Percentiles rank a stretch among this genome's conserved stretches.
phyloP scores from a whole-genome alignment of 2,888 invertebrate species.

The Yponomeuta evonymella region DNA sequence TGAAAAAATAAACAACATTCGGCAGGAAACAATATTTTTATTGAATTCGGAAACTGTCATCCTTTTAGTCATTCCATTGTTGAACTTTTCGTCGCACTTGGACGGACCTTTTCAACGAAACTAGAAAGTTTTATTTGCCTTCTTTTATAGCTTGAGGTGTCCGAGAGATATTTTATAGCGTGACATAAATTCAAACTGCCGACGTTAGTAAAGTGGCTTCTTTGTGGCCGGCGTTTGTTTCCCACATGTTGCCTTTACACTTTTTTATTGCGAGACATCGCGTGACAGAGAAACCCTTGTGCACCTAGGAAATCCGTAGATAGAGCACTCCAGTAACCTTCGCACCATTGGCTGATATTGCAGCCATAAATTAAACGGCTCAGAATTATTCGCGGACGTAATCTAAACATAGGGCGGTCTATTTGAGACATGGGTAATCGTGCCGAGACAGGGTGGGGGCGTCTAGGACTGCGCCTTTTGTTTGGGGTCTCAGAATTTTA shows the following conservation, averaged over 20 bases:
- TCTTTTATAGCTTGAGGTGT: slow-evolving; percentile 11
- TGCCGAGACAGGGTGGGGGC: slow-evolving; percentile 36
- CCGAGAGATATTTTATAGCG: slow-evolving; percentile 11
- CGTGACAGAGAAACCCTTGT: slow-evolving; percentile 1
- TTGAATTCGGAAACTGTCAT: slow-evolving; percentile 31
- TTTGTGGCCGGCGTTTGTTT: neutral
- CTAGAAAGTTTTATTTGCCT: slow-evolving; percentile 6
- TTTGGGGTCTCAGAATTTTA: neutral
- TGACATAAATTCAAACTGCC: slow-evolving; percentile 10
- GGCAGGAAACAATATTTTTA: slow-evolving; percentile 30
- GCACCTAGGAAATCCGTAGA: neutral
- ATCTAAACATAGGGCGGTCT: slow-evolving; percentile 35
- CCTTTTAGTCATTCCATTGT: slow-evolving; percentile 20
- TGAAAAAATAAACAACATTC: slow-evolving; percentile 31
- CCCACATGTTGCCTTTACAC: slow-evolving; percentile 1
- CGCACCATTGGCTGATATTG: slow-evolving; percentile 5
- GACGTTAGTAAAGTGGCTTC: slow-evolving; percentile 8
- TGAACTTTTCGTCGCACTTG: slow-evolving; percentile 24
- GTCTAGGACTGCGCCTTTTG: slow-evolving; percentile 29
- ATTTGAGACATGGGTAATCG: slow-evolving; percentile 52
- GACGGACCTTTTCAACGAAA: neutral
- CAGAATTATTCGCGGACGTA: slow-evolving; percentile 23
- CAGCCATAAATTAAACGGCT: slow-evolving; percentile 30
- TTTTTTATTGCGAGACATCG: slow-evolving; percentile 3
- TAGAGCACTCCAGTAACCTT: neutral